Evolutionary conservation across 1,140 invertebrate species (phyloP).

Genomic region (Lysiphlebus fabarum): DNA sequence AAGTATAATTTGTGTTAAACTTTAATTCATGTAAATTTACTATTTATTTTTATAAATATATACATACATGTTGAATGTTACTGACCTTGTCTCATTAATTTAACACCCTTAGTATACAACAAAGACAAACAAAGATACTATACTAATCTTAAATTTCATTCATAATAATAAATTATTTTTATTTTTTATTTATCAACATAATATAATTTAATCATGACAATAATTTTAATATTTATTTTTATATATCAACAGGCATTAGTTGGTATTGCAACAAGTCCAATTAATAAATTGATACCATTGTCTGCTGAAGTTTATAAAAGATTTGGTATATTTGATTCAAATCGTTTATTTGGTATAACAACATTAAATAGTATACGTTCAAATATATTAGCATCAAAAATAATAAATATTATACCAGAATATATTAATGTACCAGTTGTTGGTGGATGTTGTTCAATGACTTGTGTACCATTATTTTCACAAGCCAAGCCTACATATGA

Average conservation of each 20-base stretch:
- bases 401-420: conserved; percentile 60
- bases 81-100: conserved; percentile 22
- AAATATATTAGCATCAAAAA: conserved; percentile 66
- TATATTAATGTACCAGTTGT: conserved; percentile 74
- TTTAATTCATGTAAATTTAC: conserved; percentile 5
- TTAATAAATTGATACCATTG: conserved; percentile 61
- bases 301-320: conserved; percentile 59
- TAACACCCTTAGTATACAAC: background rate
- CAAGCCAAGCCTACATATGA: conserved; percentile 60
- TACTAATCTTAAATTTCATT: no score
- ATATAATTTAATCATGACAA: no score
- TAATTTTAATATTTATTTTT: no score
- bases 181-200: no score
- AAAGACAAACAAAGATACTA: background rate
- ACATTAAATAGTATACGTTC: conserved; percentile 73
- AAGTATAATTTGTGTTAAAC: no score
- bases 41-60: conserved; percentile 12
- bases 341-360: conserved; percentile 75
- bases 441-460: conserved; percentile 75
- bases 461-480: conserved; percentile 79
- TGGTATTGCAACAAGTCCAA: conserved; percentile 59
- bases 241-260: conserved; percentile 59
- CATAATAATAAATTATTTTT: no score
- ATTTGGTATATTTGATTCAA: conserved; percentile 64
- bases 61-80: conserved; percentile 15